Conservation (phyloP, 2,888 invertebrate genomes). For the Platycnemis pennipes region DNA sequence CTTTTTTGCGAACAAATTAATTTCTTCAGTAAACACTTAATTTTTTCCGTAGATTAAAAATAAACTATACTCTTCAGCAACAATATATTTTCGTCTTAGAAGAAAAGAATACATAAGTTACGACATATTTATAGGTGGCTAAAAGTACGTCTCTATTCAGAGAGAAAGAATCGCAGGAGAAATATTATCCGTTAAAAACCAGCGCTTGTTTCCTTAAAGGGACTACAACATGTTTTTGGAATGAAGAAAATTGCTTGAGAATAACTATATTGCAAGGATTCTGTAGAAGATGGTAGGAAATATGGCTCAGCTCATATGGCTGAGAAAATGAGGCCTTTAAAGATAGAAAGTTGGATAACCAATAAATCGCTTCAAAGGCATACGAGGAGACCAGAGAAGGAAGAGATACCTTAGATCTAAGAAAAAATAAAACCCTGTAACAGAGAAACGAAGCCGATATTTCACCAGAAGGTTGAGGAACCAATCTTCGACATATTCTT, state of each 20-base stretch:
- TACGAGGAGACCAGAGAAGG: not conserved
- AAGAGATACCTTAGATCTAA: not conserved
- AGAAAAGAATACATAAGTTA: too few relatives aligned
- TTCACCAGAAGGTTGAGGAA: not conserved
- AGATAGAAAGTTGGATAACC: not conserved
- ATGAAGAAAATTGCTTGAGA: not conserved
- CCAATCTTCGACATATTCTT: not conserved
- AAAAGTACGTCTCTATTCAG: too few relatives aligned
- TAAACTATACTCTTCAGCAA: too few relatives aligned
- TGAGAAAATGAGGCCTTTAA: not conserved
- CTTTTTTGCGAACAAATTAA: too few relatives aligned
- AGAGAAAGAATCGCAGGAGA: too few relatives aligned
- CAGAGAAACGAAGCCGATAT: not conserved
- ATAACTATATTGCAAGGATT: not conserved
- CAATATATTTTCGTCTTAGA: too few relatives aligned
- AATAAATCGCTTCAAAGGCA: constrained; percentile 29
- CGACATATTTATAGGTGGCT: too few relatives aligned
- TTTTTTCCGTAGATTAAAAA: too few relatives aligned
- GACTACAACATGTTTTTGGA: not conserved
- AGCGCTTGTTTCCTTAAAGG: not conserved
- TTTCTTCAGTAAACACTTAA: too few relatives aligned
- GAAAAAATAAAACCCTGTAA: not conserved
- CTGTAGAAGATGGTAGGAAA: not conserved
- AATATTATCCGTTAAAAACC: not conserved
- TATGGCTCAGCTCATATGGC: not conserved